Percentiles rank a stretch among this genome's conserved stretches.
These are phyloP conservation scores for Hystrix cristata DNA, from an alignment of 2,113 vertebrate genomes.

Conservation along the genomic window DNA sequence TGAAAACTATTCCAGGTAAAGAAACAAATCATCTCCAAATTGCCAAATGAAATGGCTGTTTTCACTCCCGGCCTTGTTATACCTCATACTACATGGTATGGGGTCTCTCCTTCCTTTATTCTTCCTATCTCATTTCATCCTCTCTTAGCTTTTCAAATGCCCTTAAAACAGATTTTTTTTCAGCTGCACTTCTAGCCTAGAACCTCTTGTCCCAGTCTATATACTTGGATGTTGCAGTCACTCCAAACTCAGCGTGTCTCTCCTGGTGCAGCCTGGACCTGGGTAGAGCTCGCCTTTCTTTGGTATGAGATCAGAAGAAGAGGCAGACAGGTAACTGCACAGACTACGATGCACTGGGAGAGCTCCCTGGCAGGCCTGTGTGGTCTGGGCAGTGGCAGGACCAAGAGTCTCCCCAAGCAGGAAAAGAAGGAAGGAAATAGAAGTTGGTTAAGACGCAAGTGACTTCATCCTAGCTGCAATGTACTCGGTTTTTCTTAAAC, in stretches of 20 bases:
- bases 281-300: neutral
- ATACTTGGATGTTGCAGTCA: neutral
- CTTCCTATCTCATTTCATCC: neutral
- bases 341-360: neutral
- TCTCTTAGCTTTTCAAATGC: neutral
- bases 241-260: neutral
- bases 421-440: neutral
- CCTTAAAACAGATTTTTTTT: neutral
- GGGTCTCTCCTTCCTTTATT: neutral
- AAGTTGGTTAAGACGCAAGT: neutral
- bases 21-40: neutral
- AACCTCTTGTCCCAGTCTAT: neutral
- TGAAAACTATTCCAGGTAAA: neutral
- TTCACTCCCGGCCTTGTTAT: neutral
- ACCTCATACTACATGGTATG: fast-evolving
- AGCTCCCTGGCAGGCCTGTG: neutral
- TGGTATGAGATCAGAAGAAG: no score
- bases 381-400: neutral
- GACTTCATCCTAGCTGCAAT: neutral
- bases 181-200: neutral
- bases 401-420: neutral
- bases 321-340: neutral
- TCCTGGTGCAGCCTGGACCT: neutral
- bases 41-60: no score
- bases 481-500: neutral